phyloP scores from a whole-genome alignment of 2,797 vertebrate genomes.

The Falco rusticolus region DNA sequence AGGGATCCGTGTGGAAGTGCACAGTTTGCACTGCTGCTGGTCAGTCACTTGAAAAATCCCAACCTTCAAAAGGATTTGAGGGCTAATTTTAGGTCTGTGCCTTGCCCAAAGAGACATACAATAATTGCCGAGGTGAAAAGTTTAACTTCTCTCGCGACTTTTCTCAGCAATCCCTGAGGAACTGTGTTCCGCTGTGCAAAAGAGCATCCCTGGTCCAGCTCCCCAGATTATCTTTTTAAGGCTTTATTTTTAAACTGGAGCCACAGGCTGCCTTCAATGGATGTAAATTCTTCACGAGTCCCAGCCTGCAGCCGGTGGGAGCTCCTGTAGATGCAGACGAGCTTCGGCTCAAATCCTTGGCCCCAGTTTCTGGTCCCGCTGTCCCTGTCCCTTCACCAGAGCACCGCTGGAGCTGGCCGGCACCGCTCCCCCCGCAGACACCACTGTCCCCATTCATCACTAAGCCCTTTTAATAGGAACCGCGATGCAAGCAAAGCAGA shows the following conservation, averaged over 20 bases:
- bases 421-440: fast-evolving
- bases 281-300: background rate
- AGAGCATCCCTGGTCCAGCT: background rate
- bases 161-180: conserved; percentile 42
- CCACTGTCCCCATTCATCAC: background rate
- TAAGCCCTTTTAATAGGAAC: background rate
- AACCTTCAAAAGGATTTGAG: background rate
- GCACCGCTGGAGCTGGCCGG: background rate
- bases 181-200: fast-evolving
- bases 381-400: background rate
- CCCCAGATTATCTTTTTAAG: background rate
- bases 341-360: background rate
- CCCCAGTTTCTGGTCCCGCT: background rate
- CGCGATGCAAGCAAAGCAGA: background rate
- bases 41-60: background rate
- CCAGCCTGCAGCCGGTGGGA: background rate
- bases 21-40: background rate
- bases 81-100: conserved; percentile 8
- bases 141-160: background rate
- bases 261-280: background rate
- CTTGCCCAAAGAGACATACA: conserved; percentile 14
- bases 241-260: background rate
- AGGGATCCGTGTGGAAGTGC: background rate
- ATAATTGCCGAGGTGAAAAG: conserved; percentile 10
- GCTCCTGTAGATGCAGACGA: background rate